Percentiles rank a stretch among this genome's conserved stretches.
Evolutionary conservation across 2,888 invertebrate species (phyloP).

Genomic region (Sipunculus nudus): DNA sequence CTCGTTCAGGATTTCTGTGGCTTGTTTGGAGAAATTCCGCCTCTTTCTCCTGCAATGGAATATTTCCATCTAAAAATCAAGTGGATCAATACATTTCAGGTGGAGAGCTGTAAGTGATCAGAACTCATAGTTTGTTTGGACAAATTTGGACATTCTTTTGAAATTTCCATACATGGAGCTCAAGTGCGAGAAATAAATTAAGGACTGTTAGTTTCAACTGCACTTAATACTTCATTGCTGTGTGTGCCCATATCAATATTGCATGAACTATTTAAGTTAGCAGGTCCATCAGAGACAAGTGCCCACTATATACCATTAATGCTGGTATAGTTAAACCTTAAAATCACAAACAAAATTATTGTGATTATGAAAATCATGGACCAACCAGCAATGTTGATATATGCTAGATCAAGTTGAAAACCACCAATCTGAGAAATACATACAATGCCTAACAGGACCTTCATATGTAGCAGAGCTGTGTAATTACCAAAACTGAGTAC

Average conservation of each 20-base stretch:
- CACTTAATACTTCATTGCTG: not conserved
- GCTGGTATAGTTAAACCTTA: no score
- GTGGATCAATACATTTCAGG: not conserved
- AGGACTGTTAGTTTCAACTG: not conserved
- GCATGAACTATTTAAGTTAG: no score
- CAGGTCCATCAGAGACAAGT: no score
- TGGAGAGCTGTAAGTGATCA: not conserved
- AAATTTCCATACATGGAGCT: not conserved
- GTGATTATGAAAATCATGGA: no score
- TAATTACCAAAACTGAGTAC: no score
- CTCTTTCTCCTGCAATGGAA: slow-evolving; percentile 76
- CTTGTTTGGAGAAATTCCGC: slow-evolving; percentile 99
- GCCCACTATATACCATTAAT: no score
- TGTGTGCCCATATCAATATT: not conserved
- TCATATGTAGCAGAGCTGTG: no score
- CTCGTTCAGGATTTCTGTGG: slow-evolving; percentile 98
- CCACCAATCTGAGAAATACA: no score
- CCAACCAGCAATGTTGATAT: no score
- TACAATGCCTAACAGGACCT: no score
- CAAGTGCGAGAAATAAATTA: not conserved
- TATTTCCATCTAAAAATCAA: not conserved
- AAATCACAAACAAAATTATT: no score
- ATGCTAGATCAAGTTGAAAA: no score
- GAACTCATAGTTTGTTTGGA: not conserved
- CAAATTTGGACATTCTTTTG: not conserved